Conservation (phyloP, 64 coral and sea anemone species). For the Pocillopora damicornis region DNA sequence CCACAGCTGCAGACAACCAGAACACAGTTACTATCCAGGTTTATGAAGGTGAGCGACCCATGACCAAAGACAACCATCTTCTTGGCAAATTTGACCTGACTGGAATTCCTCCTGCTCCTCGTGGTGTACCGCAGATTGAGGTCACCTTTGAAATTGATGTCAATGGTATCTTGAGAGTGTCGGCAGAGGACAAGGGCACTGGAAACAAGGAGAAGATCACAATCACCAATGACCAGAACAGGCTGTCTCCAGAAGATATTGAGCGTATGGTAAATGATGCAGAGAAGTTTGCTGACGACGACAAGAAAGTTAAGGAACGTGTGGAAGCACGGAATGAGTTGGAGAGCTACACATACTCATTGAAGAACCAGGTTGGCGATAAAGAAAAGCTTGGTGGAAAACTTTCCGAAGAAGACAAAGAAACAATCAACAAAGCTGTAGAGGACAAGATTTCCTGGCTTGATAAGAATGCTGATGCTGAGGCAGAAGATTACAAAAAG, state of each 20-base stretch:
- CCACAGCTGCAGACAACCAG: slow-evolving; percentile 98
- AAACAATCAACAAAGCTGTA: slow-evolving; percentile 82
- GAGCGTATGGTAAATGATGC: slow-evolving; percentile 99
- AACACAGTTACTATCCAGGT: slow-evolving; percentile 99
- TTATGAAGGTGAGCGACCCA: slow-evolving; percentile 94
- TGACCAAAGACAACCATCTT: slow-evolving; percentile 98
- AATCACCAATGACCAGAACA: slow-evolving; percentile 98
- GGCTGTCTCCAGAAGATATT: slow-evolving; percentile 96
- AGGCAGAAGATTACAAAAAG: slow-evolving; percentile 86
- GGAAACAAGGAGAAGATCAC: slow-evolving; percentile 99
- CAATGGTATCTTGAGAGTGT: slow-evolving; percentile 98
- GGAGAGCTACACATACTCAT: slow-evolving; percentile 98
- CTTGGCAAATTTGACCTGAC: slow-evolving; percentile 98
- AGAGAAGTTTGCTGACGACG: slow-evolving; percentile 99
- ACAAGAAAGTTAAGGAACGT: slow-evolving; percentile 91
- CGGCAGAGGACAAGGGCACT: slow-evolving; percentile 98
- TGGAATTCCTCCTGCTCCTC: slow-evolving; percentile 94
- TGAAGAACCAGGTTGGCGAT: slow-evolving; percentile 99
- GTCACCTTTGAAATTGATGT: slow-evolving; percentile 99
- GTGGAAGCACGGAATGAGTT: slow-evolving; percentile 95
- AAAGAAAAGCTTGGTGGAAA: slow-evolving; percentile 99
- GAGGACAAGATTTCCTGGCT: slow-evolving; percentile 94
- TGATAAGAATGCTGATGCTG: slow-evolving; percentile 93
- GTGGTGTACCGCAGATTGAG: slow-evolving; percentile 96
- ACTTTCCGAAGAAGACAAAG: slow-evolving; percentile 92